A percentile compares a stretch with the other conserved stretches of the same genome.
Evolutionary conservation across 2,888 invertebrate species (phyloP).

Genomic region (Cheilosia variabilis): DNA sequence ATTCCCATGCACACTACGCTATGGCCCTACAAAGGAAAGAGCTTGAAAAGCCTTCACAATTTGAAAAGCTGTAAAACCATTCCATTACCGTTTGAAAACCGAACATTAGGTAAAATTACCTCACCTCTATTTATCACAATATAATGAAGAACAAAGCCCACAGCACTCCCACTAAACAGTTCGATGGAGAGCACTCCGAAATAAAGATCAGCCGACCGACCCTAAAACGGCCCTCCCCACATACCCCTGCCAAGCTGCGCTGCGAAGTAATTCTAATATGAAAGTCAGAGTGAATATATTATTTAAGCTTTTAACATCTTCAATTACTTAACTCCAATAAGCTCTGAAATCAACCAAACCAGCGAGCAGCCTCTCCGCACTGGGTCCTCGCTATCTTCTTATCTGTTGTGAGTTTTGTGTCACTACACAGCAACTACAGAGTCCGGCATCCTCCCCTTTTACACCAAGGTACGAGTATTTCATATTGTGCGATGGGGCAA

Average conservation of each 20-base stretch:
- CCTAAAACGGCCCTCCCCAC: constrained; percentile 20
- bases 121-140: constrained; percentile 65
- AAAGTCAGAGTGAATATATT: constrained; percentile 76
- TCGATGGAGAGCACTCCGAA: constrained; percentile 29
- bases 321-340: constrained; percentile 79
- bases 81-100: constrained; percentile 45
- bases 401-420: constrained; percentile 64
- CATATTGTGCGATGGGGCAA: neutral
- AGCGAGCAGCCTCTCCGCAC: constrained; percentile 4
- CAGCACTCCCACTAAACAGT: neutral
- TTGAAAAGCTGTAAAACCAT: constrained; percentile 53
- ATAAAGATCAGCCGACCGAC: constrained; percentile 51
- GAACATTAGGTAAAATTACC: constrained; percentile 62
- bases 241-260: constrained; percentile 11
- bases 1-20: constrained; percentile 10
- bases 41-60: constrained; percentile 35
- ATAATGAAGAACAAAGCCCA: constrained; percentile 44
- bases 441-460: constrained; percentile 28
- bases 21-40: constrained; percentile 1
- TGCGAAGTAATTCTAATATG: constrained; percentile 75
- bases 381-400: constrained; percentile 12
- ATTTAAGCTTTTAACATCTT: constrained; percentile 79
- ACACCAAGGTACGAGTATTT: constrained; percentile 37
- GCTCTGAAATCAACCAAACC: constrained; percentile 76
- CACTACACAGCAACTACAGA: constrained; percentile 56